Conservation (phyloP, 2,888 invertebrate genomes). For the Incurvaria masculella region DNA sequence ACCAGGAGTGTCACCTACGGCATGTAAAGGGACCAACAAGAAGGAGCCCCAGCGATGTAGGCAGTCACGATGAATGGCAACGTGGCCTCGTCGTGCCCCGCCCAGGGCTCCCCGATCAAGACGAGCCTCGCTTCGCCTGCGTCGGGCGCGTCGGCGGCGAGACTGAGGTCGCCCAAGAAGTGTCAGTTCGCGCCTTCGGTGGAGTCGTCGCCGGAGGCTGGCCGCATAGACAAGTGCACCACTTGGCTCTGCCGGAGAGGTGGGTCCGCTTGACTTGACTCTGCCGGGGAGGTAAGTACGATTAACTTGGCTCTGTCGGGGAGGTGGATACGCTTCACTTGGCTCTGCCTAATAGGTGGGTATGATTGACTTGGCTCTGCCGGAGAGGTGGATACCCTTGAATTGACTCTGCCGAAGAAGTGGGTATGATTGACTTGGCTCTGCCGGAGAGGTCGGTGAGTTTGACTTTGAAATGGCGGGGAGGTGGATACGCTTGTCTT, state of each 20-base stretch:
- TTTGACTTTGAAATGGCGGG: too few relatives aligned
- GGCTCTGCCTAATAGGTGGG: constrained; percentile 27
- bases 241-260: constrained; percentile 49
- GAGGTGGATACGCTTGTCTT: constrained; percentile 4
- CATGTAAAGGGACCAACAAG: too few relatives aligned
- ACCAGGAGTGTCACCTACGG: too few relatives aligned
- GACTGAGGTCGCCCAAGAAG: constrained; percentile 34
- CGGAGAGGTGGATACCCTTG: constrained; percentile 28
- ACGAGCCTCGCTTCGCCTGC: constrained; percentile 34
- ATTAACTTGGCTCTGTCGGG: constrained; percentile 47
- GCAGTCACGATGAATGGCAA: constrained; percentile 44
- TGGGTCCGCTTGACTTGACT: constrained; percentile 28
- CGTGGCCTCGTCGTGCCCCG: constrained; percentile 36
- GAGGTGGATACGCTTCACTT: constrained; percentile 34
- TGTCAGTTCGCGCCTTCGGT: constrained; percentile 38
- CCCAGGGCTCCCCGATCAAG: constrained; percentile 36
- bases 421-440: constrained; percentile 7
- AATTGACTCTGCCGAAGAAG: constrained; percentile 29
- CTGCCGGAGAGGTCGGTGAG: constrained; percentile 27
- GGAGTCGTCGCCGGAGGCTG: constrained; percentile 29
- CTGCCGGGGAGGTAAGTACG: constrained; percentile 44
- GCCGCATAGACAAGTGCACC: constrained; percentile 44
- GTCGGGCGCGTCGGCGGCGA: constrained; percentile 39
- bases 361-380: constrained; percentile 8
- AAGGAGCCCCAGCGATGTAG: not conserved